phyloP scores from a whole-genome alignment of 2,113 vertebrate species.

The Aptenodytes forsteri region DNA sequence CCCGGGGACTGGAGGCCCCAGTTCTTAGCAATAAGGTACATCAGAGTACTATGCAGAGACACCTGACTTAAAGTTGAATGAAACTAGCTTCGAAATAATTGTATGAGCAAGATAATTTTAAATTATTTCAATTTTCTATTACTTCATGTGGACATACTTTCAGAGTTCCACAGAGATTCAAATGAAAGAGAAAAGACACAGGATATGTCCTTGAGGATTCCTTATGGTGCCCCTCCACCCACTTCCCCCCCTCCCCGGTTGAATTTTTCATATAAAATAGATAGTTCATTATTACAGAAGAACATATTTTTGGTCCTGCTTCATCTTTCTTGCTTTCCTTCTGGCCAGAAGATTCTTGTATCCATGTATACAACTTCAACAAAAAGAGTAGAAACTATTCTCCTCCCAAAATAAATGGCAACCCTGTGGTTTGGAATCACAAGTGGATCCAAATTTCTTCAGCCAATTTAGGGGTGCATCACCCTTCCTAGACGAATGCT shows the following conservation, averaged over 20 bases:
- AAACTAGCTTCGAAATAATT: neutral
- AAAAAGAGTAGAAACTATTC: neutral
- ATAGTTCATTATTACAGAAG: neutral
- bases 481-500: neutral
- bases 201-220: neutral
- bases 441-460: neutral
- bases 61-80: neutral
- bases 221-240: neutral
- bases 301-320: neutral
- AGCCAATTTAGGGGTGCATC: neutral
- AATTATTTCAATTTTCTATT: neutral
- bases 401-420: neutral
- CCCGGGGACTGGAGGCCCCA: fast-evolving
- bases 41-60: neutral
- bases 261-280: neutral
- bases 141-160: neutral
- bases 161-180: neutral
- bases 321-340: neutral
- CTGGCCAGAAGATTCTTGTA: neutral
- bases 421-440: neutral
- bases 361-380: neutral
- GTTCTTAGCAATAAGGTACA: neutral
- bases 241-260: fast-evolving
- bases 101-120: neutral
- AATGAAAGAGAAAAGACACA: neutral